Percentiles rank a stretch among this genome's conserved stretches.
phyloP scores from a whole-genome alignment of 2,113 vertebrate species.

The Hypocryptadius cinnamomeus region DNA sequence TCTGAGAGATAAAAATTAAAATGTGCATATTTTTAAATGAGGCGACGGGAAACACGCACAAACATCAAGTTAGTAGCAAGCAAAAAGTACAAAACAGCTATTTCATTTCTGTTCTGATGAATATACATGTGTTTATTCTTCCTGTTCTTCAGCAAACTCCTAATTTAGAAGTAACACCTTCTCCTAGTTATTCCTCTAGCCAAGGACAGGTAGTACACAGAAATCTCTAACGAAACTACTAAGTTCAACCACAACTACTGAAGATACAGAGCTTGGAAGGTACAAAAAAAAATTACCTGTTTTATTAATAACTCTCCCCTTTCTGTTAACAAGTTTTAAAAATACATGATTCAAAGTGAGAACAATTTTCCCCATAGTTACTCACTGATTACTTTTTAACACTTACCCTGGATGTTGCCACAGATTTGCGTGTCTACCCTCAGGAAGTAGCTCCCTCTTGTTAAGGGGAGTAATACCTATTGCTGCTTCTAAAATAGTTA shows the following conservation, averaged over 20 bases:
- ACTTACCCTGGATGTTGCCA: conserved; percentile 90
- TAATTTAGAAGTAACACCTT: background rate
- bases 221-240: background rate
- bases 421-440: conserved; percentile 84
- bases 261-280: background rate
- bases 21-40: background rate
- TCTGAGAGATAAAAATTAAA: background rate
- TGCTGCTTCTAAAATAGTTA: conserved; percentile 88
- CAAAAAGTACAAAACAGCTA: background rate
- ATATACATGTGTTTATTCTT: background rate
- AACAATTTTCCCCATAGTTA: background rate
- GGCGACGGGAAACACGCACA: background rate
- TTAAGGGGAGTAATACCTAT: conserved; percentile 89
- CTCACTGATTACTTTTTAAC: background rate
- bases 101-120: background rate
- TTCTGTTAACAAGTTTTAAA: background rate
- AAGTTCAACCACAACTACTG: background rate
- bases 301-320: background rate
- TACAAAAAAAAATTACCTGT: background rate
- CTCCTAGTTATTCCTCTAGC: background rate
- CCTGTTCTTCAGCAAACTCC: background rate
- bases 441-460: conserved; percentile 87
- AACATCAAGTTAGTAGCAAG: background rate
- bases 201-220: background rate
- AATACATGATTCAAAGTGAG: background rate